A percentile compares a stretch with the other conserved stretches of the same genome.
These are phyloP conservation scores for Choloepus didactylus DNA, from an alignment of 2,797 vertebrate genomes.

Conservation along the genomic window DNA sequence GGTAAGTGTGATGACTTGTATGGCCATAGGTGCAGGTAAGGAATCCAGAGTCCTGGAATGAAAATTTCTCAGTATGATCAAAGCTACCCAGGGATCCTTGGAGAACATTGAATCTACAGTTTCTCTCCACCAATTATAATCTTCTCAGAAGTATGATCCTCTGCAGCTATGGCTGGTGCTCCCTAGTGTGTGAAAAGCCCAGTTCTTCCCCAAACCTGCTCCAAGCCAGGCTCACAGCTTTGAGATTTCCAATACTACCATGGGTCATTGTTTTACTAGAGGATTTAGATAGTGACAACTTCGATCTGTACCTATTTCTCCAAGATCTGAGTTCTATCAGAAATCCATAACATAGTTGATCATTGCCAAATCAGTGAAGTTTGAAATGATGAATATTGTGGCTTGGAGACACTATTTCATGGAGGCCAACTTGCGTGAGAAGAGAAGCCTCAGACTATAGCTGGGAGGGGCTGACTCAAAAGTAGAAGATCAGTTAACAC, in stretches of 20 bases:
- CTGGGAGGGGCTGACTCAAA: background rate
- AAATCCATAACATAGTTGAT: conserved; percentile 17
- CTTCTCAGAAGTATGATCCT: background rate
- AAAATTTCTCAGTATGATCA: background rate
- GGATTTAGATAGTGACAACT: background rate
- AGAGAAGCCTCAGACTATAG: background rate
- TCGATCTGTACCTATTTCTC: background rate
- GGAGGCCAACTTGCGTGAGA: background rate
- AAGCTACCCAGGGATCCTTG: background rate
- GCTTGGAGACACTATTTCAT: background rate
- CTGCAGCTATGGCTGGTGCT: background rate
- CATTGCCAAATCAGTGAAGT: background rate
- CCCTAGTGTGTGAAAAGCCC: background rate
- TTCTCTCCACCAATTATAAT: background rate
- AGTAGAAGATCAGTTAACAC: background rate
- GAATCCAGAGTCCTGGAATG: background rate
- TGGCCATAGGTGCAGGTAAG: background rate
- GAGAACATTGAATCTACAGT: background rate
- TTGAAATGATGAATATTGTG: background rate
- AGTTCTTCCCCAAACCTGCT: background rate
- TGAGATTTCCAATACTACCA: background rate
- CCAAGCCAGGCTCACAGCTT: background rate
- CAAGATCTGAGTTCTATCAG: background rate
- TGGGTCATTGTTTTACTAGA: background rate
- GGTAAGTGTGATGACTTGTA: background rate